A percentile compares a stretch with the other conserved stretches of the same genome.
Conservation (phyloP, 1,140 invertebrate species). For the Lysiphlebus fabarum region DNA sequence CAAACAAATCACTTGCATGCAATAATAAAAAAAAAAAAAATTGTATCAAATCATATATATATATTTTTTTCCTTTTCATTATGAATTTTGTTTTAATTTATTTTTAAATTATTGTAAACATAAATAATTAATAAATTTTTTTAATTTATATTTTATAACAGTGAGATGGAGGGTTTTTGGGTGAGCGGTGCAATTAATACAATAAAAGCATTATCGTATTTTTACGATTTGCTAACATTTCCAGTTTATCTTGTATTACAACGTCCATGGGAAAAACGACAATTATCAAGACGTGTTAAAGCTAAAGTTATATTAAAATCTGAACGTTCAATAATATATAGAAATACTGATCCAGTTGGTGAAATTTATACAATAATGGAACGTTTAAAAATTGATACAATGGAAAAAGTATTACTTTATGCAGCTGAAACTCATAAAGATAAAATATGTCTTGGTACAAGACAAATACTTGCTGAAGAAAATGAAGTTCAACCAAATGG, state of each 20-base stretch:
- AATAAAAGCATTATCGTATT: slow-evolving; percentile 72
- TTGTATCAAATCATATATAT: too few relatives aligned
- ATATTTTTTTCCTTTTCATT: not conserved
- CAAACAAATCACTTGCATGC: too few relatives aligned
- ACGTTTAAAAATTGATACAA: slow-evolving; percentile 75
- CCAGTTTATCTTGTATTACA: slow-evolving; percentile 85
- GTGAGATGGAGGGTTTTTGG: slow-evolving; percentile 75
- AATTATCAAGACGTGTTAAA: slow-evolving; percentile 72
- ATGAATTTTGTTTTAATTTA: slow-evolving; percentile 28
- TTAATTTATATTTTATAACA: slow-evolving; percentile 41
- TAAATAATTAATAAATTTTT: slow-evolving; percentile 4
- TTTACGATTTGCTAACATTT: slow-evolving; percentile 87
- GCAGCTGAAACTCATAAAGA: slow-evolving; percentile 69
- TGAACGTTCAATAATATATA: slow-evolving; percentile 67
- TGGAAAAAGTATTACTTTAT: slow-evolving; percentile 82
- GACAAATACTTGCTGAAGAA: slow-evolving; percentile 87
- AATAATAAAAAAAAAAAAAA: too few relatives aligned
- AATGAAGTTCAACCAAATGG: slow-evolving; percentile 93
- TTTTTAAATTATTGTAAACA: slow-evolving; percentile 8
- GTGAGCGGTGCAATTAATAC: slow-evolving; percentile 69
- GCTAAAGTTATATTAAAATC: slow-evolving; percentile 58
- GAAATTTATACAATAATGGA: slow-evolving; percentile 69
- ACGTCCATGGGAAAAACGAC: slow-evolving; percentile 79
- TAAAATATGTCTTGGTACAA: slow-evolving; percentile 82
- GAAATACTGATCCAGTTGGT: slow-evolving; percentile 66